phyloP scores from a whole-genome alignment of 2,888 invertebrate species.

The Cremastobaeus sp. region DNA sequence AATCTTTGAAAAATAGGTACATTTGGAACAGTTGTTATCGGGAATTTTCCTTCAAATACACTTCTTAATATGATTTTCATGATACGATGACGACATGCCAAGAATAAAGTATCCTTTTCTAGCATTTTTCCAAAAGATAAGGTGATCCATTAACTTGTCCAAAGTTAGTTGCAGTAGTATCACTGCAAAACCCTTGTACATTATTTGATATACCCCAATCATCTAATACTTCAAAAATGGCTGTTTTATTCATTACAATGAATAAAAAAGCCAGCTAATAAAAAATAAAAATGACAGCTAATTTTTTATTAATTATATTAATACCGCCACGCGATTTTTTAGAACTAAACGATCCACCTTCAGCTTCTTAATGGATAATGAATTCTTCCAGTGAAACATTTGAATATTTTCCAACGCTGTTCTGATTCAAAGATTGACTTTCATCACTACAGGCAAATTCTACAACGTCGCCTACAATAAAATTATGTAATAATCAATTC shows the following conservation, averaged over 20 bases:
- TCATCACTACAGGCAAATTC: no score
- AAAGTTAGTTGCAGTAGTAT: conserved; percentile 66
- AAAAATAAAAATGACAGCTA: no score
- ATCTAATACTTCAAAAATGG: conserved; percentile 44
- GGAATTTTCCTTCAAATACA: conserved; percentile 61
- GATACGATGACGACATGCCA: conserved; percentile 66
- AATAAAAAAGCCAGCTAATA: no score
- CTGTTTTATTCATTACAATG: conserved; percentile 27
- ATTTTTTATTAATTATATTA: conserved; percentile 34
- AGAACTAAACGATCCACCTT: conserved; percentile 27
- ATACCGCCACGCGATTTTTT: conserved; percentile 34
- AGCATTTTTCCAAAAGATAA: conserved; percentile 63
- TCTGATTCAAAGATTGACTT: no score
- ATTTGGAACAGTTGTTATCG: conserved; percentile 56
- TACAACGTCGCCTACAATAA: no score
- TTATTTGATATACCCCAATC: conserved; percentile 61
- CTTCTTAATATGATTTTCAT: conserved; percentile 63
- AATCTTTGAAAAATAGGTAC: conserved; percentile 63
- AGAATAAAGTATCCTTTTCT: conserved; percentile 55
- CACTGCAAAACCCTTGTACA: conserved; percentile 64
- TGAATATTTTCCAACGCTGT: no score
- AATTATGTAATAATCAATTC: no score
- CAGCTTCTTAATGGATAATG: no score
- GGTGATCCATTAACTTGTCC: conserved; percentile 62
- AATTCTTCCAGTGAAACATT: no score